A percentile compares a stretch with the other conserved stretches of the same genome.
Conservation (phyloP, 2,113 vertebrate species). For the Butorides virescens region DNA sequence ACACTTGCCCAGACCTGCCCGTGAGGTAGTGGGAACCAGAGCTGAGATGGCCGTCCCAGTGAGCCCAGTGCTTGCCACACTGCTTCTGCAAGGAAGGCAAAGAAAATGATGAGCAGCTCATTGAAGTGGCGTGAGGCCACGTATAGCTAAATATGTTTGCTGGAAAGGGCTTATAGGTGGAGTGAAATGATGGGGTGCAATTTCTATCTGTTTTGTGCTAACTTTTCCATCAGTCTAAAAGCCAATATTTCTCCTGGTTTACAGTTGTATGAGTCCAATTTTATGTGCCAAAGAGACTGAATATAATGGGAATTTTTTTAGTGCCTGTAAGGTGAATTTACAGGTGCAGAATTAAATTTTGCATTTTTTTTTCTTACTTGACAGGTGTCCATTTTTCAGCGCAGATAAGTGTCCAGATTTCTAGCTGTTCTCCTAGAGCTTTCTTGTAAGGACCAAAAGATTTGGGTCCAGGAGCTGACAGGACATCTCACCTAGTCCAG, state of each 20-base stretch:
- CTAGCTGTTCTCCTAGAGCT: not conserved
- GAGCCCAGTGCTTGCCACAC: not conserved
- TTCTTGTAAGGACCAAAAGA: not conserved
- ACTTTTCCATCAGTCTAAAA: not conserved
- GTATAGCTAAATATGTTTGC: not conserved
- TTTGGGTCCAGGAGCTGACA: not conserved
- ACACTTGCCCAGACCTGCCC: not conserved
- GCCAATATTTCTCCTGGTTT: not conserved
- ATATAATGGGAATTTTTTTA: not conserved
- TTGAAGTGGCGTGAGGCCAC: rapidly evolving
- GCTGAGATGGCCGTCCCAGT: not conserved
- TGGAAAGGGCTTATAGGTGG: rapidly evolving
- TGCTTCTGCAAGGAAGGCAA: not conserved
- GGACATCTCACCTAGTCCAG: not conserved
- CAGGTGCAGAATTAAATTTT: not conserved
- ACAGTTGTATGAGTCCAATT: not conserved
- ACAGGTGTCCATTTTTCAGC: not conserved
- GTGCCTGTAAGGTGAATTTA: not conserved
- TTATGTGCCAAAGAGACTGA: not conserved
- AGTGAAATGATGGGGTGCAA: not conserved
- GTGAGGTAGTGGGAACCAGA: not conserved
- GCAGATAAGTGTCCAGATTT: not conserved
- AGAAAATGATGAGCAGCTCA: not conserved
- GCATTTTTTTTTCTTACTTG: not conserved
- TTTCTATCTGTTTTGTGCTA: not conserved